Base-by-base conservation (phyloP, 2,888 invertebrate species). In the Ormyrus labotus region DNA sequence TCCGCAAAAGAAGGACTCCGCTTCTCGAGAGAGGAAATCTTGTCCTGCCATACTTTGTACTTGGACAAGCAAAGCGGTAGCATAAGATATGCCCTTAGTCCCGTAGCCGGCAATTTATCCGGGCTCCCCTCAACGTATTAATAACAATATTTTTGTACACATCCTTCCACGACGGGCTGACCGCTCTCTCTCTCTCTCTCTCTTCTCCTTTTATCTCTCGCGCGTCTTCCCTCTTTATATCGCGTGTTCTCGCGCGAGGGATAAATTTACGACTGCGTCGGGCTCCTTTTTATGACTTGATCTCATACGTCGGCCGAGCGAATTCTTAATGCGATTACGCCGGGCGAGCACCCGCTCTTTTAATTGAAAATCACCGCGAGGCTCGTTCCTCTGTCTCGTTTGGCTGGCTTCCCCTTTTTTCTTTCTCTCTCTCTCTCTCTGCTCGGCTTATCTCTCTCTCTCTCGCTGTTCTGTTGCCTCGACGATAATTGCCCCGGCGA, bases 231-330 rank as follows among this genome's bases (percentile, higher is more conserved):
- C 34, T 82, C 78, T 81, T 82, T 70, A 78, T 81, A 78, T 58
- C 70, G 70, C 74, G 78, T 64, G 34, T 34, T 34, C 34, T 34
- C 34, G 34, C 34, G 55, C 67, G 67, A 34, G 61, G 65, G 65
- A 78, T 80, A 83, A 82, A 82, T 64, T 81, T 80, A 80, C 81
- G 78, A 67, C 45, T 57, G 45, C 71, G 83, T 84, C 86, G 85
- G 84, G 86, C 86, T 85, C 86, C 84, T 84, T 81, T 84, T 80
- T 83, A 84, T 82, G 80, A 83, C 83, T 87, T 88, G 86, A 88
- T 88, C 87, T 86, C 82, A 86, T 87, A 87, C 87, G 87, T 87
- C 87, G 2, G 77, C 13, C 64, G 57, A 19, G 67, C 72, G 60
- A 61, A 72, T 78, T 78, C 72, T 78, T 78, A 72, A 78, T 78